phyloP scores from a whole-genome alignment of 2,888 invertebrate species.

The Dasysyrphus albostriatus region DNA sequence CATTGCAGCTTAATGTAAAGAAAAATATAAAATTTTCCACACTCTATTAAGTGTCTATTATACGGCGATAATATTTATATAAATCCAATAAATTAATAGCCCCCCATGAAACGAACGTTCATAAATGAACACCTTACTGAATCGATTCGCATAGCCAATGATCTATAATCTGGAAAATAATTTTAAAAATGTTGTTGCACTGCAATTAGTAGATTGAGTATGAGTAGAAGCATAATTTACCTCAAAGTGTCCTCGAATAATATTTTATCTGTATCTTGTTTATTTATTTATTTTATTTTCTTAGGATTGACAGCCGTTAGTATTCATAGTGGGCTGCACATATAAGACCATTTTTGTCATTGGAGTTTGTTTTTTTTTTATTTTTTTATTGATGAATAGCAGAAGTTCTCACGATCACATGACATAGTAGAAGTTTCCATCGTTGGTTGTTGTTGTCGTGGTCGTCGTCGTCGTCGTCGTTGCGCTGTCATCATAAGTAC shows the following conservation, averaged over 20 bases:
- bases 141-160: slow-evolving; percentile 13
- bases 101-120: not conserved
- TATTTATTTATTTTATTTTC: slow-evolving; percentile 19
- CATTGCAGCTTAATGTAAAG: not conserved
- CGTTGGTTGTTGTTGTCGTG: slow-evolving; percentile 26
- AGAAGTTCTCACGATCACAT: slow-evolving; percentile 75
- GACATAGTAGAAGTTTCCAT: slow-evolving; percentile 34
- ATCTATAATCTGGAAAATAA: slow-evolving; percentile 32
- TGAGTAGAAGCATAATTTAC: slow-evolving; percentile 42
- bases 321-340: slow-evolving; percentile 62
- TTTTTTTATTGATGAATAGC: slow-evolving; percentile 24
- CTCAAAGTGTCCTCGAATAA: slow-evolving; percentile 60
- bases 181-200: slow-evolving; percentile 54
- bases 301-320: slow-evolving; percentile 62
- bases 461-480: slow-evolving; percentile 38
- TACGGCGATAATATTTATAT: not conserved
- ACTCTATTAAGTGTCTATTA: not conserved
- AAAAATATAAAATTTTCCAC: slow-evolving; percentile 26
- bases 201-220: slow-evolving; percentile 45
- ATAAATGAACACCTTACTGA: slow-evolving; percentile 38
- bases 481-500: slow-evolving; percentile 61
- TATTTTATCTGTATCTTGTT: slow-evolving; percentile 10
- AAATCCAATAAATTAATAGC: slow-evolving; percentile 45
- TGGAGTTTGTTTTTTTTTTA: slow-evolving; percentile 21
- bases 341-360: slow-evolving; percentile 64